Base-by-base conservation (phyloP, 2,113 vertebrate species). In the Cottus gobio region DNA sequence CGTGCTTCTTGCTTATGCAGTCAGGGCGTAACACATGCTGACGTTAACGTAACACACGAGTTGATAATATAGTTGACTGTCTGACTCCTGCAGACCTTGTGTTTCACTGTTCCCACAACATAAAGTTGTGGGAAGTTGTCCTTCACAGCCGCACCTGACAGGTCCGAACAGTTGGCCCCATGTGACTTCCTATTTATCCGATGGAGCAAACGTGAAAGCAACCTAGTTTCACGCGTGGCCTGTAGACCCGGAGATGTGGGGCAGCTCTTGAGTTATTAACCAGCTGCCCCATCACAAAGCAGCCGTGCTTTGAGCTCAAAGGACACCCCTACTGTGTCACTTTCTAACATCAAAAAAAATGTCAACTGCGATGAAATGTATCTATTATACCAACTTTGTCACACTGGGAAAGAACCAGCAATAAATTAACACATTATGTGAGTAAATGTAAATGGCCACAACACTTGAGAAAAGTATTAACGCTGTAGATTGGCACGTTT, bases 161-260 rank as follows among this genome's bases (percentile, higher is more conserved):
- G 77, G 46, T 87, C 58, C 52, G 11, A 28, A 15, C 54, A 15
- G 24, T 13, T 42, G 65, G 48, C 61, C 64, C 37, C 60, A 0
- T 75, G 30, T 52, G 50, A 69, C 82, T 82, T 80, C 42, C 48
- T 50, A 7, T 75, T 44, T 79, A 62, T 72, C 37, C 56, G 57
- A 60, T 50, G 24, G 57, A 26, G 7, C 62, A 69, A 72, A 83
- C 62, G n/a, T 65, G 64, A 64, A 68, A 86, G 77, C 71, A 31
- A 64, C 83, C 46, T 52, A 6, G 48, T 64, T 63, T 74, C 46
- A 87, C 87, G 85, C 83, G 82, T 90, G 83, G 77, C 86, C 82
- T 24, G 7, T 18, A 62, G 16, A 66, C 30, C 7, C 30, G 31
- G 34, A 73, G 70, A 77, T 80, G 58, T 77, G 62, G 44, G 65